A percentile compares a stretch with the other conserved stretches of the same genome.
Conservation (phyloP, 2,888 invertebrate species). For the Thereva nobilitata region DNA sequence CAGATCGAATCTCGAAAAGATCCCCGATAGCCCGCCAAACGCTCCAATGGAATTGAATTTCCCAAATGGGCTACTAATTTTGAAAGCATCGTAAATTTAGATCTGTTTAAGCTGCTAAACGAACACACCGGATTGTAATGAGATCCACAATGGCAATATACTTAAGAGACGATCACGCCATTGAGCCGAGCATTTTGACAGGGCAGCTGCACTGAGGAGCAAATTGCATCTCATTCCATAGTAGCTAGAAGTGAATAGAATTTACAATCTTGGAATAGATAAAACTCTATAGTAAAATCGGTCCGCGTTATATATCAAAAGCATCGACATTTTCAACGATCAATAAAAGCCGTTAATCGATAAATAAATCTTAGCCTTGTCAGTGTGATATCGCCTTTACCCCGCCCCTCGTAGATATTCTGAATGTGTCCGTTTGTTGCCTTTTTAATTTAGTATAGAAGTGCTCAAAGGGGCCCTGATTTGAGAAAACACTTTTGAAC, state of each 20-base stretch:
- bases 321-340: constrained; percentile 38
- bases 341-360: constrained; percentile 39
- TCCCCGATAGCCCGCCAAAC: too few species aligned
- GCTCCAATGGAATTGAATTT: too few species aligned
- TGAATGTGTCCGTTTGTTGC: neutral
- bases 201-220: too few species aligned
- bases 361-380: constrained; percentile 36
- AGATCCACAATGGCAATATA: too few species aligned
- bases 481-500: constrained; percentile 33
- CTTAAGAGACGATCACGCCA: too few species aligned
- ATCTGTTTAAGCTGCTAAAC: too few species aligned
- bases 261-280: neutral
- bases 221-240: too few species aligned
- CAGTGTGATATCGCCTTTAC: constrained; percentile 14
- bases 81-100: too few species aligned
- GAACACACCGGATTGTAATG: too few species aligned
- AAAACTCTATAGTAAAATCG: constrained; percentile 28
- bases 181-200: too few species aligned
- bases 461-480: constrained; percentile 28
- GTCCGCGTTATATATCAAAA: constrained; percentile 33
- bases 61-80: too few species aligned
- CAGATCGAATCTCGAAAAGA: too few species aligned
- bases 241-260: neutral
- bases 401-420: constrained; percentile 8
- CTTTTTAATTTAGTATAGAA: neutral